Evolutionary conservation across 1,140 invertebrate genomes (phyloP).

Genomic region (Bombus impatiens): DNA sequence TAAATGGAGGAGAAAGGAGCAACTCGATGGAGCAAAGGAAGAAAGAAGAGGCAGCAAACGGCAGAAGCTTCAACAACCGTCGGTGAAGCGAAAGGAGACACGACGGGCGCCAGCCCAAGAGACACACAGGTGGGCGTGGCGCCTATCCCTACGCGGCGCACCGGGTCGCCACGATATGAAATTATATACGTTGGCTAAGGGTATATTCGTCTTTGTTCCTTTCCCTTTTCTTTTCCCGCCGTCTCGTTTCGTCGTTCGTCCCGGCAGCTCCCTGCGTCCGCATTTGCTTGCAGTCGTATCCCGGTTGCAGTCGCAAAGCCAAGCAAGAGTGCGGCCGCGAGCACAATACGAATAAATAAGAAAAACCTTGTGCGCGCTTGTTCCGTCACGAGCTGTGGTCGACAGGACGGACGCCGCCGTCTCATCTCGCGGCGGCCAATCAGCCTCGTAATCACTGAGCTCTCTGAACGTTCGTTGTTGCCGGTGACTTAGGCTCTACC

Average conservation of each 20-base stretch:
- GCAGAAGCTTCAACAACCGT: slow-evolving; percentile 36
- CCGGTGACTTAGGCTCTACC: slow-evolving; percentile 65
- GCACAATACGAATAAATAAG: slow-evolving; percentile 73
- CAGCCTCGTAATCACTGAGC: slow-evolving; percentile 78
- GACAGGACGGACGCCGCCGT: slow-evolving; percentile 75
- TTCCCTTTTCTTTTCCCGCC: slow-evolving; percentile 24
- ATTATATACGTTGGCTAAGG: slow-evolving; percentile 72
- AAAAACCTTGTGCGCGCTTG: slow-evolving; percentile 72
- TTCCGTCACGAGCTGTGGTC: slow-evolving; percentile 79
- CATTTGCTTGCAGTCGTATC: slow-evolving; percentile 46
- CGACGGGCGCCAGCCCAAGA: slow-evolving; percentile 60
- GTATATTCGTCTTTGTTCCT: slow-evolving; percentile 53
- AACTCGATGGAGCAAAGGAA: slow-evolving; percentile 5
- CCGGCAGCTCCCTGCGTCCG: slow-evolving; percentile 21
- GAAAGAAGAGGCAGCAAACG: slow-evolving; percentile 24
- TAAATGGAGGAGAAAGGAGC: not conserved
- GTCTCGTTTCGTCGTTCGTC: slow-evolving; percentile 6
- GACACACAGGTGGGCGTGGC: slow-evolving; percentile 76
- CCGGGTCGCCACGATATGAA: slow-evolving; percentile 72
- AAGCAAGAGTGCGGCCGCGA: slow-evolving; percentile 43
- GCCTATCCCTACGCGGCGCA: slow-evolving; percentile 75
- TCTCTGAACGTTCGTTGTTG: slow-evolving; percentile 69
- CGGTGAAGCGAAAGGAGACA: slow-evolving; percentile 60
- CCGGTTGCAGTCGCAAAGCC: slow-evolving; percentile 59
- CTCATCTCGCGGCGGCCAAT: slow-evolving; percentile 78